These are phyloP conservation scores for Dendrolimus pini DNA, from an alignment of 2,888 invertebrate species.

Conservation along the genomic window DNA sequence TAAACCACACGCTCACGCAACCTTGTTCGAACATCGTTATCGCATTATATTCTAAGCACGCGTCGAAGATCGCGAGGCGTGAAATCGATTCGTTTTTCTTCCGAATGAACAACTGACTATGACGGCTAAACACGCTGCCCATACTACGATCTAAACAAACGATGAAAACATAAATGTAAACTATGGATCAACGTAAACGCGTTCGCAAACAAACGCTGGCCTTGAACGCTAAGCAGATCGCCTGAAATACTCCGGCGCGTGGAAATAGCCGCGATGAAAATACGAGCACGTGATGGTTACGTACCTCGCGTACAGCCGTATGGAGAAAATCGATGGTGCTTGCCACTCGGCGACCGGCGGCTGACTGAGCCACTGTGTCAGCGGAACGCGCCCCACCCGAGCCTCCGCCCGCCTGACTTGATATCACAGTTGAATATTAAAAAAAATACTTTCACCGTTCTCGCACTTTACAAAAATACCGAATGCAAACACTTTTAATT, in stretches of 20 bases:
- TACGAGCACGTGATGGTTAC: constrained; percentile 70
- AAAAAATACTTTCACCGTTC: constrained; percentile 53
- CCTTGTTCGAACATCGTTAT: constrained; percentile 39
- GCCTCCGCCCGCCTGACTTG: constrained; percentile 54
- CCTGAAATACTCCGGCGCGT: constrained; percentile 64
- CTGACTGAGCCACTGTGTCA: constrained; percentile 78
- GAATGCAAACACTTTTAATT: constrained; percentile 38
- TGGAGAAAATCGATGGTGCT: constrained; percentile 73
- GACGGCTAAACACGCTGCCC: constrained; percentile 25
- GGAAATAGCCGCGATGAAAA: constrained; percentile 70
- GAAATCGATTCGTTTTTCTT: constrained; percentile 57
- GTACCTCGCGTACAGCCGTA: constrained; percentile 66
- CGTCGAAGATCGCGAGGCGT: constrained; percentile 43
- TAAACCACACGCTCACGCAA: constrained; percentile 10
- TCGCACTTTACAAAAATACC: constrained; percentile 49
- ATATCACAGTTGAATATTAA: constrained; percentile 56
- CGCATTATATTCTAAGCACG: constrained; percentile 51
- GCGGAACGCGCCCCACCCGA: constrained; percentile 70
- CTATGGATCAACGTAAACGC: constrained; percentile 39
- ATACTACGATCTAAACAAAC: constrained; percentile 34
- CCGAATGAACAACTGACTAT: constrained; percentile 31
- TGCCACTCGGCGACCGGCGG: constrained; percentile 72
- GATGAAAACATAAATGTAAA: constrained; percentile 44
- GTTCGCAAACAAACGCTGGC: constrained; percentile 65
- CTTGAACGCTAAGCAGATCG: constrained; percentile 70